phyloP scores from a whole-genome alignment of 2,888 invertebrate species.

The Eristalinus aeneus region DNA sequence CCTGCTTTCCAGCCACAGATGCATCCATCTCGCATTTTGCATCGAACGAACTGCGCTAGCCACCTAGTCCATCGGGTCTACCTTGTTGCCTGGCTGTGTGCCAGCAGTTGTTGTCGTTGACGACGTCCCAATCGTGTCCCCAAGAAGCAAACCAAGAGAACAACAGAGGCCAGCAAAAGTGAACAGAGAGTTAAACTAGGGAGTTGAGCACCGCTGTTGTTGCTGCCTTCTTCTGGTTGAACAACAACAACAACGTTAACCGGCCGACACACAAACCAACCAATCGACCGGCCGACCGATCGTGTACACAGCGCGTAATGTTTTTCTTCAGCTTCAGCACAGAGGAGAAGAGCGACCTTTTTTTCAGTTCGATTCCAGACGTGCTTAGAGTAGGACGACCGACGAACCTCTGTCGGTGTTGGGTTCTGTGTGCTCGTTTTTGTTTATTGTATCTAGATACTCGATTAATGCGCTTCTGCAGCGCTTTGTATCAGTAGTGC shows the following conservation, averaged over 20 bases:
- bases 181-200: slow-evolving; percentile 7
- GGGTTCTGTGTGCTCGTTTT: slow-evolving; percentile 27
- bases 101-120: slow-evolving; percentile 46
- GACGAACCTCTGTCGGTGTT: slow-evolving; percentile 20
- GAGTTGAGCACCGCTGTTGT: neutral
- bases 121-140: slow-evolving; percentile 44
- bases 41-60: slow-evolving; percentile 33
- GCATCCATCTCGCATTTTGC: slow-evolving; percentile 62
- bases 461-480: slow-evolving; percentile 54
- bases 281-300: neutral
- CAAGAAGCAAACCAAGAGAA: slow-evolving; percentile 4
- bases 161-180: slow-evolving; percentile 27
- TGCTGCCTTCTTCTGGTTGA: slow-evolving; percentile 1
- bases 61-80: slow-evolving; percentile 29
- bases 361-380: slow-evolving; percentile 69
- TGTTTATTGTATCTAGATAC: slow-evolving; percentile 55
- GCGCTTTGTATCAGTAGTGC: slow-evolving; percentile 22
- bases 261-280: slow-evolving; percentile 7
- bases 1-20: slow-evolving; percentile 54
- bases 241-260: neutral
- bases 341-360: slow-evolving; percentile 51
- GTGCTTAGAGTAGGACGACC: slow-evolving; percentile 70
- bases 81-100: slow-evolving; percentile 8
- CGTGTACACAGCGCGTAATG: neutral
- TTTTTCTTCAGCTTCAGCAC: slow-evolving; percentile 51